A percentile compares a stretch with the other conserved stretches of the same genome.
Conservation (phyloP, 2,113 vertebrate genomes). For the Pygoscelis adeliae region DNA sequence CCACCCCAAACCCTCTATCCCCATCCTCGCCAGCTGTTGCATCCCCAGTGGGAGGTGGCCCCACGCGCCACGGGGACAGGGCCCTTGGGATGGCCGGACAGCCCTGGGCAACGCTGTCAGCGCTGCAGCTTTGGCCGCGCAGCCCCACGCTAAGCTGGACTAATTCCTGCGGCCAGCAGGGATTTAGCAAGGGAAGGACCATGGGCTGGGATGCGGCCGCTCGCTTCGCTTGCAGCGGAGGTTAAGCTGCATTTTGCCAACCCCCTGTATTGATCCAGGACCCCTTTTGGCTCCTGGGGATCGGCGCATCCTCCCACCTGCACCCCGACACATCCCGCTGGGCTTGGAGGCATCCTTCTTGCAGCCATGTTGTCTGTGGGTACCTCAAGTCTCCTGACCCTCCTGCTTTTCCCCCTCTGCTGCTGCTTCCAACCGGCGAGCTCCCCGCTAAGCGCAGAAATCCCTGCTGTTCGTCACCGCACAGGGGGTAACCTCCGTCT, state of each 20-base stretch:
- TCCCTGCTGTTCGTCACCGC: background rate
- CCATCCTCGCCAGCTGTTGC: background rate
- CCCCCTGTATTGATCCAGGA: background rate
- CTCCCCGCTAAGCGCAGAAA: background rate
- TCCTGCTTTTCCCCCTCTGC: background rate
- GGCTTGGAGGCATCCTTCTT: background rate
- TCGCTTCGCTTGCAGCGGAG: rapidly evolving
- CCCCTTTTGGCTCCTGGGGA: background rate
- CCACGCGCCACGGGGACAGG: background rate
- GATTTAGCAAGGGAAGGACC: background rate
- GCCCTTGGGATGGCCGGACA: rapidly evolving
- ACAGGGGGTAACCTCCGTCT: background rate
- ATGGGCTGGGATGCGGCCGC: background rate
- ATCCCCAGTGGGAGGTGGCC: background rate
- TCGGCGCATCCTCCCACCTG: background rate
- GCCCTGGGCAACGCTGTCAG: rapidly evolving
- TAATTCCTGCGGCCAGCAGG: background rate
- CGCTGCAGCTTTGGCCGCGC: background rate
- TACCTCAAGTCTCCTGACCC: rapidly evolving
- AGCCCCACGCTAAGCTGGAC: background rate
- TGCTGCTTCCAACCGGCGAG: background rate
- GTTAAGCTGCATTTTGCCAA: background rate
- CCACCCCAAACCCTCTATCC: background rate
- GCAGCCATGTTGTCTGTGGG: rapidly evolving
- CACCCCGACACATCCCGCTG: background rate